These are phyloP conservation scores for Chaetodon trifascialis DNA, from an alignment of 2,113 vertebrate genomes.

Conservation along the genomic window DNA sequence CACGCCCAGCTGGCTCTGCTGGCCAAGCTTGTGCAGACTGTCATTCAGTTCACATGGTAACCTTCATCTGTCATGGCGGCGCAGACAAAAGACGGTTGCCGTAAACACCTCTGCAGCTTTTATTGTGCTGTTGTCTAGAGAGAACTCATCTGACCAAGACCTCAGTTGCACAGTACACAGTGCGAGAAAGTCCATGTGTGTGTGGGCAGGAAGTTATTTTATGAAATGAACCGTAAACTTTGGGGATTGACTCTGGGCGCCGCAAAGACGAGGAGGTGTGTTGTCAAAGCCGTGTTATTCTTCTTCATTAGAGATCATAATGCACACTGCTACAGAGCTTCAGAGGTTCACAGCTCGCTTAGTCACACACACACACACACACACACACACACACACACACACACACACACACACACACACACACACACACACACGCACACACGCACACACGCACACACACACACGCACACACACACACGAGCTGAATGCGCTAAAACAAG, in stretches of 20 bases:
- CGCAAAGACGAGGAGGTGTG: slow-evolving; percentile 3
- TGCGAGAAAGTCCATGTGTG: neutral
- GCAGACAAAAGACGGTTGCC: slow-evolving; percentile 44
- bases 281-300: slow-evolving; percentile 16
- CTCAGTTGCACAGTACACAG: slow-evolving; percentile 1
- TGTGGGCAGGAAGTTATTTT: slow-evolving; percentile 25
- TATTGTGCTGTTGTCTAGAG: slow-evolving; percentile 24
- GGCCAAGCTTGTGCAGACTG: slow-evolving; percentile 63
- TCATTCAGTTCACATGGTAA: slow-evolving; percentile 72
- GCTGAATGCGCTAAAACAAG: neutral
- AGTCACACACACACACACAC: slow-evolving; percentile 2
- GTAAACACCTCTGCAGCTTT: slow-evolving; percentile 45
- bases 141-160: slow-evolving; percentile 25
- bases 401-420: neutral
- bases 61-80: slow-evolving; percentile 45
- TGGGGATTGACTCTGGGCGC: slow-evolving; percentile 9
- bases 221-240: slow-evolving; percentile 27
- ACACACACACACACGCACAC: neutral
- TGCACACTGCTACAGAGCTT: neutral
- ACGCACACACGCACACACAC: slow-evolving; percentile 1
- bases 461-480: slow-evolving; percentile 2
- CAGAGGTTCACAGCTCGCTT: slow-evolving; percentile 12
- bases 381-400: slow-evolving; percentile 2
- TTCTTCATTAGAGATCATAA: slow-evolving; percentile 8
- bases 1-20: slow-evolving; percentile 69